phyloP scores from a whole-genome alignment of 1,140 invertebrate species.

The Ostrea edulis region DNA sequence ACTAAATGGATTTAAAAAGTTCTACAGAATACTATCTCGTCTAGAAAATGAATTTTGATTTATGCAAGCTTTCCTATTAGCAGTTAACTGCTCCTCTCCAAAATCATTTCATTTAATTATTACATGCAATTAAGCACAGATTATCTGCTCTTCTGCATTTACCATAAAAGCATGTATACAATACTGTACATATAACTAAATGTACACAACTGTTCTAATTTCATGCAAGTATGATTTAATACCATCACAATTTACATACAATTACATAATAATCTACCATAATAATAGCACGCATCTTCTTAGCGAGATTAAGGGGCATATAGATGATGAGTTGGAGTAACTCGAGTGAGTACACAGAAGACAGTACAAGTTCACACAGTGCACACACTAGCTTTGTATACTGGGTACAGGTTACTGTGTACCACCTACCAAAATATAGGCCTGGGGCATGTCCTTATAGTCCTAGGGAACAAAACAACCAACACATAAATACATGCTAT shows the following conservation, averaged over 20 bases:
- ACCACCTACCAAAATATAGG: conserved; percentile 23
- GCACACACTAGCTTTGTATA: conserved; percentile 3
- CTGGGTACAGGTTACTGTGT: neutral
- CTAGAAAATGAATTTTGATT: neutral
- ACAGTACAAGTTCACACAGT: neutral
- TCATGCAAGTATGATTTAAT: too few species aligned
- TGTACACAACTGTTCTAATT: too few species aligned
- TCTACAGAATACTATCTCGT: neutral
- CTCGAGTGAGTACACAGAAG: neutral
- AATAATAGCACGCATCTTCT: too few species aligned
- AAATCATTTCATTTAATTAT: too few species aligned
- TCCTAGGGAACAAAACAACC: conserved; percentile 17
- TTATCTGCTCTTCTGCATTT: too few species aligned
- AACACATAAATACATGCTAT: neutral
- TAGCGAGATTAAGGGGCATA: conserved; percentile 1
- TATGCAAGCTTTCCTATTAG: neutral
- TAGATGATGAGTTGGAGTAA: neutral
- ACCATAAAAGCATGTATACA: too few species aligned
- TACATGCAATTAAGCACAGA: too few species aligned
- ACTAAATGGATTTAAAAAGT: neutral
- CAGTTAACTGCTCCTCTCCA: neutral
- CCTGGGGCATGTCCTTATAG: conserved; percentile 17
- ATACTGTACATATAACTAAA: too few species aligned
- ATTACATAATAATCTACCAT: too few species aligned
- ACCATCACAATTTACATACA: too few species aligned